phyloP scores from a whole-genome alignment of 1,140 invertebrate species.

The Mya arenaria region DNA sequence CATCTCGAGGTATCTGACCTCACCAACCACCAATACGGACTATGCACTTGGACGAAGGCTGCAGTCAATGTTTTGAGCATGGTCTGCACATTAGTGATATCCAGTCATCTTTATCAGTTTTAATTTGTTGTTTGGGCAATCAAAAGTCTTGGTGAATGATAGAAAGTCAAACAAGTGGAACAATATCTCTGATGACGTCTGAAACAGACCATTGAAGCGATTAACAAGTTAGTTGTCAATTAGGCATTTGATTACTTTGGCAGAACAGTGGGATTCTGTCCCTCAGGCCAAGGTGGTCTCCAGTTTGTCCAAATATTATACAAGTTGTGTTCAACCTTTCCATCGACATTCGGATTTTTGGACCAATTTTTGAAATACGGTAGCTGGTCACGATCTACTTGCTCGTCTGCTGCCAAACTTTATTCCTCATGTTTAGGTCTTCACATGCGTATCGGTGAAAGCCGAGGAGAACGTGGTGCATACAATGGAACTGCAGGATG shows the following conservation, averaged over 20 bases:
- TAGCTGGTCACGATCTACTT: slow-evolving; percentile 6
- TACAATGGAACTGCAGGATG: slow-evolving; percentile 30
- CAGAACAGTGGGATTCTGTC: slow-evolving; percentile 12
- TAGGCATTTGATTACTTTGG: neutral
- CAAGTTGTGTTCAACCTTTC: neutral
- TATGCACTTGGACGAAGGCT: neutral
- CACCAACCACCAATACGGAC: slow-evolving; percentile 20
- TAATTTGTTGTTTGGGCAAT: neutral
- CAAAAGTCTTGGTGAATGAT: neutral
- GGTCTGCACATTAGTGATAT: neutral
- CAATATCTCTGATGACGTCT: slow-evolving; percentile 3
- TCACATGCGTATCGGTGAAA: slow-evolving; percentile 4
- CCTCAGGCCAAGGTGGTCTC: slow-evolving; percentile 5
- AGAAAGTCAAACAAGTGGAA: neutral
- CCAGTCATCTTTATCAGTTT: slow-evolving; percentile 4
- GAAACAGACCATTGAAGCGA: slow-evolving; percentile 32
- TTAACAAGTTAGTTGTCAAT: slow-evolving; percentile 38
- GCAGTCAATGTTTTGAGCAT: neutral
- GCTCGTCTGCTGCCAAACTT: neutral
- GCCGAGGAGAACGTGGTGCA: slow-evolving; percentile 8
- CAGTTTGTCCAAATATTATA: slow-evolving; percentile 11
- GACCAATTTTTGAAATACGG: neutral
- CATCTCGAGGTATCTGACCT: neutral
- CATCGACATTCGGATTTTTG: neutral
- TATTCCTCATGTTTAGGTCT: slow-evolving; percentile 13